A percentile compares a stretch with the other conserved stretches of the same genome.
These are phyloP conservation scores for Yponomeuta plumbellus DNA, from an alignment of 2,888 invertebrate genomes.

Conservation along the genomic window DNA sequence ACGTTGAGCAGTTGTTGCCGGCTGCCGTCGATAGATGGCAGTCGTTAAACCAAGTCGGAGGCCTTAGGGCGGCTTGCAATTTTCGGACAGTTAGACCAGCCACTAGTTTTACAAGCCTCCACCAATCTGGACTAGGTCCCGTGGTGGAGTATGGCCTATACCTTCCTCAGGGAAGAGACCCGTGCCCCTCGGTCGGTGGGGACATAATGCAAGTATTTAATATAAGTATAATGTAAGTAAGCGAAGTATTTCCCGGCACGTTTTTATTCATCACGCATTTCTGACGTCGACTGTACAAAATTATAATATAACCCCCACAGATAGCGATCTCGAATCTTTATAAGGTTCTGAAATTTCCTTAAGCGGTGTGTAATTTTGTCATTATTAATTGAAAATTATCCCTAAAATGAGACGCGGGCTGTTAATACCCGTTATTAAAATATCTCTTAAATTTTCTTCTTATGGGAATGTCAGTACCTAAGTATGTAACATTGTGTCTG, in stretches of 20 bases:
- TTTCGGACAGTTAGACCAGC: too few relatives aligned
- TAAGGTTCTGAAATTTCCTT: neutral
- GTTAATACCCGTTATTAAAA: neutral
- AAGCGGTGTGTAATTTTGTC: neutral
- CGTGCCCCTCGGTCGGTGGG: too few relatives aligned
- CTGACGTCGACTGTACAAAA: neutral
- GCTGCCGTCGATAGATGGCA: too few relatives aligned
- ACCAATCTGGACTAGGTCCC: too few relatives aligned
- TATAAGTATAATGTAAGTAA: too few relatives aligned
- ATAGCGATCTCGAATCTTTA: neutral
- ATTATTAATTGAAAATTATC: conserved; percentile 1
- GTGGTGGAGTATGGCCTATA: too few relatives aligned
- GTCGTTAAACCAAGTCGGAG: too few relatives aligned
- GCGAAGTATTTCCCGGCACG: neutral
- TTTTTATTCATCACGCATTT: neutral
- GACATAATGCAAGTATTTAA: too few relatives aligned
- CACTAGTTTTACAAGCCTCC: too few relatives aligned
- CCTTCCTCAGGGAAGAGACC: too few relatives aligned
- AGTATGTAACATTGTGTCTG: neutral
- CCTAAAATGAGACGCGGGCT: neutral
- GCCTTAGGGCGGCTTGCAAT: too few relatives aligned
- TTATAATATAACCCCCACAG: neutral
- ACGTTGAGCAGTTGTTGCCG: too few relatives aligned
- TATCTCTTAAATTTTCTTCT: neutral
- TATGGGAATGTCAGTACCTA: neutral